phyloP scores from a whole-genome alignment of 2,888 invertebrate genomes.

The Chironomus riparius region DNA sequence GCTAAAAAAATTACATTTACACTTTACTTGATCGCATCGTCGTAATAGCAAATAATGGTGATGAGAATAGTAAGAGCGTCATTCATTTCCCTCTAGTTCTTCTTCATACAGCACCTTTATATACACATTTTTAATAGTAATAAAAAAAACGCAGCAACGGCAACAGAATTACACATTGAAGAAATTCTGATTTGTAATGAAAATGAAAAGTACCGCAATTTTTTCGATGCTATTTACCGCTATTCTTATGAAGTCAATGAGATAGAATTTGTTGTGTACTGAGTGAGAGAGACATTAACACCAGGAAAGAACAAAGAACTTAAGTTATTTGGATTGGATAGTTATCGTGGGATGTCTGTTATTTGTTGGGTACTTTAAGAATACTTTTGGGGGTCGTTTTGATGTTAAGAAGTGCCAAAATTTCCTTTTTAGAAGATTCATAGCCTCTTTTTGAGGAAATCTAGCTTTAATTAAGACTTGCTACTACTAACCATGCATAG shows the following conservation, averaged over 20 bases:
- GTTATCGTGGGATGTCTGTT: too few species aligned
- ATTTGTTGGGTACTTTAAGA: too few species aligned
- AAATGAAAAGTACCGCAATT: conserved; percentile 26
- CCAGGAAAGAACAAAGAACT: too few species aligned
- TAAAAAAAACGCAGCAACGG: conserved; percentile 5
- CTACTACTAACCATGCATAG: too few species aligned
- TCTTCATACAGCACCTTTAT: not conserved
- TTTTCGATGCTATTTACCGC: conserved; percentile 15
- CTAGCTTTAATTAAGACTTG: too few species aligned
- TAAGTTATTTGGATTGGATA: too few species aligned
- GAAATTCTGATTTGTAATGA: conserved; percentile 21
- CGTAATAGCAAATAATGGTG: not conserved
- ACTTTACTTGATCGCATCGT: not conserved
- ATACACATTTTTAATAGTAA: not conserved
- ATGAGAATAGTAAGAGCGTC: not conserved
- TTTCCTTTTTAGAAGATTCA: too few species aligned
- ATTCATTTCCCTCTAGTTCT: not conserved
- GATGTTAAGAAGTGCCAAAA: too few species aligned
- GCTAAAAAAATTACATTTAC: not conserved
- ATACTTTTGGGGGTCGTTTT: too few species aligned
- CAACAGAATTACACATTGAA: conserved; percentile 1
- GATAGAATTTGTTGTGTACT: not conserved
- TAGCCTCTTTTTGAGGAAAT: too few species aligned
- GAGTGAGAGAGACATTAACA: too few species aligned
- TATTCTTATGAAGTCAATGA: not conserved